Evolutionary conservation across 2,888 invertebrate species (phyloP).

Genomic region (Tenthredo distinguenda): DNA sequence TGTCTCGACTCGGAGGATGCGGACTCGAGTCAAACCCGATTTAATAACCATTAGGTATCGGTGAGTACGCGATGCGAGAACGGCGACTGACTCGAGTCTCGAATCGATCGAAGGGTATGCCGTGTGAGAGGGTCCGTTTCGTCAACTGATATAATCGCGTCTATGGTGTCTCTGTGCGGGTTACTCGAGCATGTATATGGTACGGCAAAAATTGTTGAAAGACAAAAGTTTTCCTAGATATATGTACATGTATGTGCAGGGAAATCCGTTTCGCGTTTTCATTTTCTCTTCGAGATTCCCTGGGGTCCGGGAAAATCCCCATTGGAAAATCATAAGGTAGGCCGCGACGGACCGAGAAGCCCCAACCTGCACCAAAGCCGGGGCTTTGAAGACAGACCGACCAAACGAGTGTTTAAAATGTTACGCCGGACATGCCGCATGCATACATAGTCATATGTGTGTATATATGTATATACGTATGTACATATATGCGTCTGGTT

Average conservation of each 20-base stretch:
- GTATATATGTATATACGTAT: neutral
- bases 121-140: neutral
- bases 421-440: slow-evolving; percentile 65
- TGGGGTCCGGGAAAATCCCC: slow-evolving; percentile 20
- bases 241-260: neutral
- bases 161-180: neutral
- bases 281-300: slow-evolving; percentile 23
- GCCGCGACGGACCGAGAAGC: slow-evolving; percentile 1
- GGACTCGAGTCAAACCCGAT: neutral
- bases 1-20: neutral
- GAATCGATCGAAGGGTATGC: neutral
- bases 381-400: slow-evolving; percentile 66
- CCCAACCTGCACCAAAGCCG: neutral
- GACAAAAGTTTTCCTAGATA: slow-evolving; percentile 11
- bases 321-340: slow-evolving; percentile 42
- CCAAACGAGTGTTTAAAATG: slow-evolving; percentile 77
- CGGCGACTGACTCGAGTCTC: neutral
- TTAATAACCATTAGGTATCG: neutral
- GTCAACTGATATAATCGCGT: neutral
- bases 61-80: neutral
- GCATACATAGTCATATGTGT: neutral
- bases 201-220: neutral
- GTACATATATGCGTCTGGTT: neutral
- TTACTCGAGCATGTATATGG: neutral
- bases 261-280: slow-evolving; percentile 27